Evolutionary conservation across 1,140 invertebrate genomes (phyloP), one percentile per base, ranked within the genome.

Genomic region (Drosophila insularis): DNA sequence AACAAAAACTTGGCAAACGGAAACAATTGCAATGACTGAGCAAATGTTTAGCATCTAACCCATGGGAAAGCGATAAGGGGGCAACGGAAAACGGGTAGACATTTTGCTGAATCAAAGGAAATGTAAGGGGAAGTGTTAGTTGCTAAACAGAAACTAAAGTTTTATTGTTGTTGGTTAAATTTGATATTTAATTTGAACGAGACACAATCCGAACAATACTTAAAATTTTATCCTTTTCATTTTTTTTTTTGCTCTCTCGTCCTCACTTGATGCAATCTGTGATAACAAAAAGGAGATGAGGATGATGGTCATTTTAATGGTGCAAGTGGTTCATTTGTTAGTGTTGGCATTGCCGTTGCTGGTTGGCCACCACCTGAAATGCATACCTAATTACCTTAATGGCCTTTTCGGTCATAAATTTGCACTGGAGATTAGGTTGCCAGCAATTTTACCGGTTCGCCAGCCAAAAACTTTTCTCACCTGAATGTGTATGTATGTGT

Each of bases 21-120:
- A 79, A 79, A 79, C 76, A 79, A 79, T 79, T 79, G 76, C 76
- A 79, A 76, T 68, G 76, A 66, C 76, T 76, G 68, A 76, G 76
- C 76, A 76, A 79, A 79, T 79, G 73, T 71, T 79, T 72, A 79
- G 68, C 76, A 79, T 60, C 73, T 76, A 74, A 72, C 73, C 73
- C 58, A 54, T 37, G 35, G 14, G 55, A 17, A 35, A 43, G 17
- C 14, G 14, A 46, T 17, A 2, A 4, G 43, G 17, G 43, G 10
- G 43, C 13, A 10, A 21, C 2, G 43, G 43, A 8, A 50, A 50
- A 10, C 3, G 43, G 19, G 43, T 8, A 50, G 43, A 10, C 17
- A 21, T 10, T 21, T 50, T 8, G n/a, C 27, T 21, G 19, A 50
- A 50, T 19, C 43, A 50, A 17, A 50, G 43, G 43, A 50, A 50